Percentiles rank a stretch among this genome's conserved stretches.
phyloP scores from a whole-genome alignment of 2,113 vertebrate species.

The Caracal caracal region DNA sequence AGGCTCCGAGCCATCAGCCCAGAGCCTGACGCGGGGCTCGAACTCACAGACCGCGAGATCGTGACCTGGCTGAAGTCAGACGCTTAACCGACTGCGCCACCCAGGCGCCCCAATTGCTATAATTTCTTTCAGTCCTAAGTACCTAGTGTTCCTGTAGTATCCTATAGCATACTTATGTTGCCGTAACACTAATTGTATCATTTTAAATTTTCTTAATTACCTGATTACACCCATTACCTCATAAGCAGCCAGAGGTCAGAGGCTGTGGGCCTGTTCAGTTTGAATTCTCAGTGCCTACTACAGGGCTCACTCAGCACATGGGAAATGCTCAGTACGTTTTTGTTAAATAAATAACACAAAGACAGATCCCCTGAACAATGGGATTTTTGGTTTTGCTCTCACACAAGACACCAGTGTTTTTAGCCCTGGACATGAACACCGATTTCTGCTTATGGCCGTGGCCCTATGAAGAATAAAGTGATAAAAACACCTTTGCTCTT shows the following conservation, averaged over 20 bases:
- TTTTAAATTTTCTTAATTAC: not conserved
- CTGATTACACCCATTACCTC: too few relatives aligned
- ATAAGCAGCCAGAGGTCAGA: not conserved
- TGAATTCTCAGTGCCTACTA: not conserved
- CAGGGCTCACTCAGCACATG: not conserved
- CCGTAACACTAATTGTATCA: not conserved
- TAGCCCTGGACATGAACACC: not conserved
- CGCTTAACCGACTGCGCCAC: too few relatives aligned
- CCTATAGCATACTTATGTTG: not conserved
- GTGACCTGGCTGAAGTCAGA: too few relatives aligned
- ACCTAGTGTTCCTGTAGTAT: not conserved
- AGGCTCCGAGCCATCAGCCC: too few relatives aligned
- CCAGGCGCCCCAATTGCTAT: too few relatives aligned
- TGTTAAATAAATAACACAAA: not conserved
- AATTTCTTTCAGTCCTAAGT: not conserved
- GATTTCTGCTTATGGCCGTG: not conserved
- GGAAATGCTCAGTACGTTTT: not conserved
- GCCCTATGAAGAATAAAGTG: not conserved
- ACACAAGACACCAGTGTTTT: not conserved
- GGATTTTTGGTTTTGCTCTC: not conserved
- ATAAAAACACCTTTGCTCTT: not conserved
- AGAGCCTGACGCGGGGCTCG: too few relatives aligned
- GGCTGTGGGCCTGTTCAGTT: not conserved
- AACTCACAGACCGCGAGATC: too few relatives aligned
- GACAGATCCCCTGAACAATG: not conserved